These are phyloP conservation scores for Umimayanthus chanpuru DNA, from an alignment of 92 coral and sea anemone genomes.

Conservation along the genomic window DNA sequence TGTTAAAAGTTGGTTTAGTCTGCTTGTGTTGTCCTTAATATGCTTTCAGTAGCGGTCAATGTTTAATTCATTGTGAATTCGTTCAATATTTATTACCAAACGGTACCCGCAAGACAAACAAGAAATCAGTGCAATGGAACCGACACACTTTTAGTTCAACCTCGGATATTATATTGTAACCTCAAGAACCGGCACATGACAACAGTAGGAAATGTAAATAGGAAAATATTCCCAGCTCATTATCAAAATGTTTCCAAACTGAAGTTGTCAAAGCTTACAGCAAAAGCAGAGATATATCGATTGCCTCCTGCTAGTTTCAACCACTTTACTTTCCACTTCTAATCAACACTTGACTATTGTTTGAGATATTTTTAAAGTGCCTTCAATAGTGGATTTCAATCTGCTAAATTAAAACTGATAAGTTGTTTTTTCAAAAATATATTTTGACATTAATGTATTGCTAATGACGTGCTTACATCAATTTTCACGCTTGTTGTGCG, in stretches of 20 bases:
- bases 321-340: neutral
- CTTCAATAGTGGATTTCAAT: neutral
- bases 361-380: neutral
- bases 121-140: neutral
- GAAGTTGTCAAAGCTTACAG: neutral
- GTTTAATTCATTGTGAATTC: neutral
- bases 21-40: neutral
- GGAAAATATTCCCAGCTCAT: neutral
- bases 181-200: neutral
- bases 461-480: too few species aligned
- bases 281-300: neutral
- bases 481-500: too few species aligned
- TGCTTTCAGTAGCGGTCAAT: neutral
- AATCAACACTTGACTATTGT: neutral
- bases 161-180: neutral
- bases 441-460: too few species aligned
- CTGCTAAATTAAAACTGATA: neutral
- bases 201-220: neutral
- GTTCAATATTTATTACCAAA: neutral
- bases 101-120: neutral
- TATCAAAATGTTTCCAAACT: neutral
- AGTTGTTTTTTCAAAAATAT: too few species aligned
- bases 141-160: too few species aligned
- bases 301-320: neutral
- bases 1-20: neutral